phyloP scores from a whole-genome alignment of 2,888 invertebrate species.

The Arenicola marina region DNA sequence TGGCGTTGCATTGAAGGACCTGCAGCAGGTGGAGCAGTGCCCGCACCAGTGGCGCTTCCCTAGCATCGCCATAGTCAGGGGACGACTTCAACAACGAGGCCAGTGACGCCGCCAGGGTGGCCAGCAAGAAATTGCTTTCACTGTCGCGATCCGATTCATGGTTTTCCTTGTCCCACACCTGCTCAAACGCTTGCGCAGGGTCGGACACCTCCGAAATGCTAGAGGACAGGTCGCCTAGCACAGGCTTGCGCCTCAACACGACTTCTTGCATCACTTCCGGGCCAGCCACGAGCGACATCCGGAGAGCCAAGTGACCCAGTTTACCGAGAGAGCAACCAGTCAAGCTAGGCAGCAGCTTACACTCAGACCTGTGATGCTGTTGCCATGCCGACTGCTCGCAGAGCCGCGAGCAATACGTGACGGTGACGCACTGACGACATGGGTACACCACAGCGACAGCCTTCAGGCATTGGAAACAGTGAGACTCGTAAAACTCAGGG shows the following conservation, averaged over 20 bases:
- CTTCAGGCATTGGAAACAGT: background rate
- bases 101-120: background rate
- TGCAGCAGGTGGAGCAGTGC: background rate
- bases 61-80: too few relatives aligned
- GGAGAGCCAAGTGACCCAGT: background rate
- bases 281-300: background rate
- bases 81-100: background rate
- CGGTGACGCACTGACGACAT: background rate
- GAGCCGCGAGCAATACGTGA: background rate
- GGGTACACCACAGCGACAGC: background rate
- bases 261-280: background rate
- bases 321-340: background rate
- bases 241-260: background rate
- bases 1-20: constrained; percentile 2
- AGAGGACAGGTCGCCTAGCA: background rate
- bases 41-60: too few relatives aligned
- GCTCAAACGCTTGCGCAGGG: background rate
- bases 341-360: background rate
- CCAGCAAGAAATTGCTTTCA: background rate
- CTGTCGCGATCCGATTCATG: background rate
- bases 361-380: background rate
- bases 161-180: background rate
- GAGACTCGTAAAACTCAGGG: background rate
- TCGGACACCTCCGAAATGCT: background rate
- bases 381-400: background rate